These are phyloP conservation scores for Crematogaster levior DNA, from an alignment of 2,888 invertebrate genomes.

Conservation along the genomic window DNA sequence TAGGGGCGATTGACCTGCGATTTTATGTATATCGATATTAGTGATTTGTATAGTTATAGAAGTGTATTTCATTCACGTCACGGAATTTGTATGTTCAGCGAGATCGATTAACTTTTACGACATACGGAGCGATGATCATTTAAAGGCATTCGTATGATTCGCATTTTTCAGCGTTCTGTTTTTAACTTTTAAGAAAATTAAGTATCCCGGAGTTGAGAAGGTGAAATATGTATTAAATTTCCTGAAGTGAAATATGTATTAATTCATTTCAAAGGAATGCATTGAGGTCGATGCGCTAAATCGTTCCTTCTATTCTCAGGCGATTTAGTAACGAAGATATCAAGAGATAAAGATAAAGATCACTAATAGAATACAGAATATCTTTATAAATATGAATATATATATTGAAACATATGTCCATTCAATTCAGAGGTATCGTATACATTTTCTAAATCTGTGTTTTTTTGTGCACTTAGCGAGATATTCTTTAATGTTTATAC, in stretches of 20 bases:
- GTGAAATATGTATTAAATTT: not conserved
- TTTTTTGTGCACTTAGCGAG: conserved; percentile 57
- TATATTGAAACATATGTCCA: not conserved
- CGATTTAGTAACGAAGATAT: not conserved
- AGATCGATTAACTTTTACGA: not conserved
- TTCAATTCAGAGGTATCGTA: not conserved
- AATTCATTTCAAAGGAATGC: not conserved
- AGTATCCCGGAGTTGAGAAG: not conserved
- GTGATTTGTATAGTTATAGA: not conserved
- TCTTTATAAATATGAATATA: not conserved
- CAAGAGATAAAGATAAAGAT: not conserved
- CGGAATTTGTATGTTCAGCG: not conserved
- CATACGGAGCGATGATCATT: not conserved
- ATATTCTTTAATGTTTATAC: conserved; percentile 22
- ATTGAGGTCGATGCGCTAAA: not conserved
- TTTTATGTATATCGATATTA: conserved; percentile 24
- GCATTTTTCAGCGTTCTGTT: not conserved
- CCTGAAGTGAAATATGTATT: too few species aligned
- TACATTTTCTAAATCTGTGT: not conserved
- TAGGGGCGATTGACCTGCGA: not conserved
- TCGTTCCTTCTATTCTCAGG: not conserved
- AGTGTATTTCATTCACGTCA: not conserved
- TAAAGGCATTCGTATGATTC: not conserved
- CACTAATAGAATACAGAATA: not conserved
- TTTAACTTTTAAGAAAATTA: not conserved